A percentile compares a stretch with the other conserved stretches of the same genome.
Conservation (phyloP, 2,113 vertebrate genomes). For the Marmota monax region DNA sequence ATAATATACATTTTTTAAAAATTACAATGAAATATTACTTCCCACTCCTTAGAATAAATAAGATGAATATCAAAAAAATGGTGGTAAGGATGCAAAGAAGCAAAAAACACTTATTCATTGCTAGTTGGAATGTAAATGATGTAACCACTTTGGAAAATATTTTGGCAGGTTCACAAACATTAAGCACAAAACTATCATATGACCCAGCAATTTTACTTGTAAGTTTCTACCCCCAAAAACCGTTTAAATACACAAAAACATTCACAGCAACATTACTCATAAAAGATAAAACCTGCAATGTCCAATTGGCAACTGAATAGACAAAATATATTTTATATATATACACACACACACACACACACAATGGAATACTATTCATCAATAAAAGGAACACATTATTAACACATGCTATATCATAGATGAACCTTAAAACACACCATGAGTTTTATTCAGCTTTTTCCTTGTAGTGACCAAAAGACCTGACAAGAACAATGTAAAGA, state of each 20-base stretch:
- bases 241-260: neutral
- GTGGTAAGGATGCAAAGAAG: neutral
- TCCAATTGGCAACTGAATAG: neutral
- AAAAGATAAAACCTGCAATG: neutral
- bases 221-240: neutral
- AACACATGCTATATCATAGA: neutral
- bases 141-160: neutral
- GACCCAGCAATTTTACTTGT: neutral
- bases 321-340: neutral
- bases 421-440: neutral
- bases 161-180: neutral
- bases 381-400: neutral
- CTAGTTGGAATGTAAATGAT: neutral
- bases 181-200: neutral
- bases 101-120: neutral
- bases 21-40: constrained; percentile 5
- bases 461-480: no score
- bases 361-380: neutral
- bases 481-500: no score
- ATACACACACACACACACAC: no score
- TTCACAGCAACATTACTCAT: neutral
- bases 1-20: constrained; percentile 1
- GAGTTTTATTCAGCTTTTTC: no score
- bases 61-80: neutral
- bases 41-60: neutral